phyloP scores from a whole-genome alignment of 2,113 vertebrate species.

The Ceuthmochares aereus region DNA sequence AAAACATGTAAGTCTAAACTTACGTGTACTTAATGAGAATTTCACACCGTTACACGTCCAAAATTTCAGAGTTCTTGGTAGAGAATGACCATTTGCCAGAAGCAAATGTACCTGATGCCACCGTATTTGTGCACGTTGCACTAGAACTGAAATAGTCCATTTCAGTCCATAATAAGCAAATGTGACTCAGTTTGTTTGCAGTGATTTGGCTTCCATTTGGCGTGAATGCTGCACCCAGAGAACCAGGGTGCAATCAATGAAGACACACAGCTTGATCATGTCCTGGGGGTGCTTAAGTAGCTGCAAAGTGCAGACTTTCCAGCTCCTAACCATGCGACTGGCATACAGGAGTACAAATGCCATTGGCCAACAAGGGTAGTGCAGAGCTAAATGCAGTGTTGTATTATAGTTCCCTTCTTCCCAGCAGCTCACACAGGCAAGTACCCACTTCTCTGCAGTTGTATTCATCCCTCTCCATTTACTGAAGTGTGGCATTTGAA shows the following conservation, averaged over 20 bases:
- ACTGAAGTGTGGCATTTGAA: background rate
- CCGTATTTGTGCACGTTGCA: background rate
- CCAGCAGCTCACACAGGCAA: background rate
- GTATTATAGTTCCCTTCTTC: background rate
- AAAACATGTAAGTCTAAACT: background rate
- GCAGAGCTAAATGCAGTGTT: background rate
- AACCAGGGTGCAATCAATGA: background rate
- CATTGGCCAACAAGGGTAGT: background rate
- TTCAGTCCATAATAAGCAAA: background rate
- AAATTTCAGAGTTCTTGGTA: background rate
- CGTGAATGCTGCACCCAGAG: background rate
- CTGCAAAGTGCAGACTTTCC: background rate
- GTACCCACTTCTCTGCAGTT: background rate
- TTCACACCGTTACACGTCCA: background rate
- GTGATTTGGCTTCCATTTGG: background rate
- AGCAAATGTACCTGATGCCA: background rate
- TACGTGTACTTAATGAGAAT: background rate
- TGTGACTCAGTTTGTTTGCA: fast-evolving
- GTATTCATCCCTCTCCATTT: background rate
- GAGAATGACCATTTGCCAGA: background rate
- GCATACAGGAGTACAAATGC: background rate
- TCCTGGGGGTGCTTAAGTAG: background rate
- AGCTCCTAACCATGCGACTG: background rate
- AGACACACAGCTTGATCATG: background rate
- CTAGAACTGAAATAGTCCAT: background rate